Base-by-base conservation (phyloP, 2,888 invertebrate genomes). In the Cyrtodaria siliqua region DNA sequence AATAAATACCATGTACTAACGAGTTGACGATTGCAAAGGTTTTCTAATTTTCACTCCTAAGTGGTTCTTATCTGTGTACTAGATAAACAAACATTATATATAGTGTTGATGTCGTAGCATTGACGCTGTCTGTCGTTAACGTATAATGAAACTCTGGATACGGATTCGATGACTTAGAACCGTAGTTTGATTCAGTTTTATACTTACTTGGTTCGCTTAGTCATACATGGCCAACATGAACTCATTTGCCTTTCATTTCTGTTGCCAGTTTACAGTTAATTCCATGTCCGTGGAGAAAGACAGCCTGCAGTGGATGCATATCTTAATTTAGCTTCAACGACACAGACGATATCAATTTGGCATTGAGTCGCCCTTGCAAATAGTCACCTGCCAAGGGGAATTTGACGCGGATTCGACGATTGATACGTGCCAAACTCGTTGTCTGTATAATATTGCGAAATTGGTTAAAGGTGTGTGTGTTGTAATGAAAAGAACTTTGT, bases 301-400 rank as follows among this genome's bases (percentile, higher is more conserved):
- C 84, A 91, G 87, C 53, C 80, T 84, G 52, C 87, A 80, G 6
- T 93, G 93, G 93, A 92, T 92, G 83, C 76, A 87, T 98, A 98
- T 92, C 96, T 97, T 29, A 96, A 97, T 90, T 97, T 98, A 92
- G 96, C 96, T n/a, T 97, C 97, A 93, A 95, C 96, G 57, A 95
- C 96, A 74, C 97, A 97, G 92, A 98, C 98, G 0, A 96, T 97
- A 81, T 97, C 98, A 0, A 98, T 98, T 83, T 98, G 97, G 95
- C 93, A 98, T 82, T 98, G 98, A 0, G 96, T 98, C 0, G 96
- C 97, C 0, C 93, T 98, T 75, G 98, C 98, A 92, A 94, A 64
- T 96, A 96, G 0, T 95, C 95, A 90, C 97, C 97, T 0, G 96
- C 96, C 84, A 95, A 95, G 86, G 97, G 96, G 89, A 95, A 96